phyloP scores from a whole-genome alignment of 2,113 vertebrate genomes.

The Progne subis region DNA sequence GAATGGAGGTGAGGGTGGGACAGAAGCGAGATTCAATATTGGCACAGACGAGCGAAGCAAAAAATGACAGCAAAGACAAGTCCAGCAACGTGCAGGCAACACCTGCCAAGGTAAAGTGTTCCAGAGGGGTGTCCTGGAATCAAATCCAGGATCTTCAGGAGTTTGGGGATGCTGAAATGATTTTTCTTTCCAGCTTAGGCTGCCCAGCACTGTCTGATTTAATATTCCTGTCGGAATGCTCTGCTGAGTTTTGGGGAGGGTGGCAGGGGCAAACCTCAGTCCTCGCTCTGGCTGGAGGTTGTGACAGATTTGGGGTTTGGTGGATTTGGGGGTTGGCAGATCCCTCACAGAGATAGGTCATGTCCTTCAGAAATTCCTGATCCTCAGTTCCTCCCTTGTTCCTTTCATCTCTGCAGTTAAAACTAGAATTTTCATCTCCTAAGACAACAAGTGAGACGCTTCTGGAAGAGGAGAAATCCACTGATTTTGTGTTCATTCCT shows the following conservation, averaged over 20 bases:
- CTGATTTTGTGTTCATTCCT: conserved; percentile 94
- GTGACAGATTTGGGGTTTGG: neutral
- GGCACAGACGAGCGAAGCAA: conserved; percentile 63
- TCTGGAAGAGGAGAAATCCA: conserved; percentile 90
- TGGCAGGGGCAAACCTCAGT: neutral
- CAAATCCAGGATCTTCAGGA: neutral
- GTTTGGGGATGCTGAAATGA: accelerated
- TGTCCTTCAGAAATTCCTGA: neutral
- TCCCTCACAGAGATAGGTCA: neutral
- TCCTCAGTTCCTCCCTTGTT: neutral
- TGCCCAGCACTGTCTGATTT: neutral
- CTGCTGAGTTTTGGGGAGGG: neutral
- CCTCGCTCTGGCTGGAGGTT: neutral
- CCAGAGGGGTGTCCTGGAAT: neutral
- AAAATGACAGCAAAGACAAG: conserved; percentile 68
- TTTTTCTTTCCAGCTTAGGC: too few relatives aligned
- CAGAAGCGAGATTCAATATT: conserved; percentile 82
- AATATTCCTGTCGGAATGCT: neutral
- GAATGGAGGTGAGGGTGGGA: conserved; percentile 78
- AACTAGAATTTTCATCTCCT: conserved; percentile 83
- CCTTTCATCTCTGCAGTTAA: conserved; percentile 74
- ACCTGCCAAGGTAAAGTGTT: conserved; percentile 67
- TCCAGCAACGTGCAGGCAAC: neutral
- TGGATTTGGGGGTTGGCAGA: neutral
- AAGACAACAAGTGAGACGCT: conserved; percentile 75